Conservation (phyloP, 1,140 invertebrate species). For the Littorina saxatilis region DNA sequence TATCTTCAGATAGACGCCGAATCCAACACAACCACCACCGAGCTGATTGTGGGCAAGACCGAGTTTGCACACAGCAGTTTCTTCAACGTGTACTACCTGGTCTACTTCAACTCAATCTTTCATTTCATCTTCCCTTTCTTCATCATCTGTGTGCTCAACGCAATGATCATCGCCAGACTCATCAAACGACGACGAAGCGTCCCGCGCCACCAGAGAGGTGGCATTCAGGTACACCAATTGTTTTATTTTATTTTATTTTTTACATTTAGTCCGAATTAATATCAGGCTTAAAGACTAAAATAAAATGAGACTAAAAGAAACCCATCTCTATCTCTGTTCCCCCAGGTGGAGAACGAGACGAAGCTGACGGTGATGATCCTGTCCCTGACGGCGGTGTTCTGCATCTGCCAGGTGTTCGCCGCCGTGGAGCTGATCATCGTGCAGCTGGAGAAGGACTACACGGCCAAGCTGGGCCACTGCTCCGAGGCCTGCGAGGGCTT, state of each 20-base stretch:
- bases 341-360: conserved; percentile 25
- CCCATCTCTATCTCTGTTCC: not conserved
- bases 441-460: conserved; percentile 27
- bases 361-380: conserved; percentile 44
- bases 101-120: conserved; percentile 44
- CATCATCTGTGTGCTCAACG: conserved; percentile 38
- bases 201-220: not conserved
- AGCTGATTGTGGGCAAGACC: conserved; percentile 27
- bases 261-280: no score
- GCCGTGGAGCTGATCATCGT: conserved; percentile 43
- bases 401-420: conserved; percentile 44
- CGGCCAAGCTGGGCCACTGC: conserved; percentile 28
- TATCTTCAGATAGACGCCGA: conserved; percentile 13
- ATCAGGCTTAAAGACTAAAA: no score
- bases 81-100: conserved; percentile 48
- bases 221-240: conserved; percentile 23
- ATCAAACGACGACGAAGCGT: conserved; percentile 1
- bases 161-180: conserved; percentile 35
- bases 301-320: no score
- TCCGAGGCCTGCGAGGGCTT: conserved; percentile 35
- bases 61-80: conserved; percentile 39
- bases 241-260: no score
- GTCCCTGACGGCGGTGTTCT: conserved; percentile 43
- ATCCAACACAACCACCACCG: conserved; percentile 19
- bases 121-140: conserved; percentile 44